A percentile compares a stretch with the other conserved stretches of the same genome.
These are phyloP conservation scores for Drosophila fulvimacula DNA, from an alignment of 2,888 invertebrate genomes.

Conservation along the genomic window DNA sequence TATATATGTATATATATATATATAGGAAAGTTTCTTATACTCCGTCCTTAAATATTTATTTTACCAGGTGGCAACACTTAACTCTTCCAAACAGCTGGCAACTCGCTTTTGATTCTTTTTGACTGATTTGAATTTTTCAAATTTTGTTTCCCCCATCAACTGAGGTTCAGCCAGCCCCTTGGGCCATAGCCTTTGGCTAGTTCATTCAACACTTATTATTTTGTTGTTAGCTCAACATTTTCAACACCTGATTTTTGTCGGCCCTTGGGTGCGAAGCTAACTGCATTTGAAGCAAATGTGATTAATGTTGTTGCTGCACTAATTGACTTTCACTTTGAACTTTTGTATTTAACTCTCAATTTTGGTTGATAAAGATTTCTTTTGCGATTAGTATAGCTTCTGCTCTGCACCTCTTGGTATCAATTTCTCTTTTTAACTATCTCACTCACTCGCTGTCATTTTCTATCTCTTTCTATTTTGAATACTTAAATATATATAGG, in stretches of 20 bases:
- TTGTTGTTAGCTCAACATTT: conserved; percentile 1
- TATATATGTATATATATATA: background rate
- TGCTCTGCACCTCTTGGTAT: background rate
- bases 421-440: background rate
- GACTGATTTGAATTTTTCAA: background rate
- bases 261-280: background rate
- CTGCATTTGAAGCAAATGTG: conserved; percentile 40
- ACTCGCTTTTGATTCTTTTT: background rate
- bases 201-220: conserved; percentile 12
- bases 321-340: conserved; percentile 80
- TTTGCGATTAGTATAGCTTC: background rate
- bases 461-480: background rate
- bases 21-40: too few relatives aligned
- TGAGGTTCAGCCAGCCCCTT: background rate
- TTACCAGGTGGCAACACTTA: background rate
- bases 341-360: conserved; percentile 56
- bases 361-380: conserved; percentile 19
- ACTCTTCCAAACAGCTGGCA: background rate
- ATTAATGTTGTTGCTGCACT: conserved; percentile 72
- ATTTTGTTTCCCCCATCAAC: background rate
- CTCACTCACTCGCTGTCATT: background rate
- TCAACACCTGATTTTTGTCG: conserved; percentile 19
- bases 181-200: conserved; percentile 8
- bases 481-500: too few relatives aligned
- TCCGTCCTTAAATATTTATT: background rate